phyloP scores from a whole-genome alignment of 2,113 vertebrate species.

The Tiliqua scincoides region DNA sequence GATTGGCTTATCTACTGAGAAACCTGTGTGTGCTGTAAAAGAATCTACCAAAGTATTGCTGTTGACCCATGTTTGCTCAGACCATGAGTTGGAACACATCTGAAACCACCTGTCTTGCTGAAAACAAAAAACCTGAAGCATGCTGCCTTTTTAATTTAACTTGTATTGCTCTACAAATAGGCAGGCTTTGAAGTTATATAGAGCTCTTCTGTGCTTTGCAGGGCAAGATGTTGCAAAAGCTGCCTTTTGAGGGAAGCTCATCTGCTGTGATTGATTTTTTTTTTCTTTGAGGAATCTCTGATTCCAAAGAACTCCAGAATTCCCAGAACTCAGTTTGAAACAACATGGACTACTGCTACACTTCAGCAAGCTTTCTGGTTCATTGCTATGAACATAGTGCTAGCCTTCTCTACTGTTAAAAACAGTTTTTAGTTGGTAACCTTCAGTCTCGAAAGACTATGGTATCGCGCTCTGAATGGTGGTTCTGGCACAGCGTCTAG shows the following conservation, averaged over 20 bases:
- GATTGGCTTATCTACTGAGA: background rate
- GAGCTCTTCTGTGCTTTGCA: background rate
- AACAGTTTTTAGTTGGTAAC: background rate
- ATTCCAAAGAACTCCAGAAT: background rate
- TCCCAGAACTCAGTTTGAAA: background rate
- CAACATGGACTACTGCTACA: fast-evolving
- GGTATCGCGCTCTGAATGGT: too few relatives aligned
- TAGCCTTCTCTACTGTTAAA: too few relatives aligned
- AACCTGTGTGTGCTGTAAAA: background rate
- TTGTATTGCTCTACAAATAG: too few relatives aligned
- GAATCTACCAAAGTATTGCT: background rate
- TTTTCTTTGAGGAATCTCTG: background rate
- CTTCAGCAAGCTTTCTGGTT: background rate
- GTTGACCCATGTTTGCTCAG: too few relatives aligned
- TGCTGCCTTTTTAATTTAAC: too few relatives aligned
- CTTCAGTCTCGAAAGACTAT: too few relatives aligned
- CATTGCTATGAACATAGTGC: too few relatives aligned
- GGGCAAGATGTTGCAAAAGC: background rate
- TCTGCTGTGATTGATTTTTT: background rate
- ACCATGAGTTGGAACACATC: too few relatives aligned
- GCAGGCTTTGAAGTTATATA: too few relatives aligned
- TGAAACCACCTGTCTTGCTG: too few relatives aligned
- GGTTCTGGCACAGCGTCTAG: too few relatives aligned
- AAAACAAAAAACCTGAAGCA: too few relatives aligned
- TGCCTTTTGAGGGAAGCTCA: background rate